Evolutionary conservation across 2,888 invertebrate genomes (phyloP), one percentile per base, ranked within the genome.

Genomic region (Ptycholaimellus sp.): DNA sequence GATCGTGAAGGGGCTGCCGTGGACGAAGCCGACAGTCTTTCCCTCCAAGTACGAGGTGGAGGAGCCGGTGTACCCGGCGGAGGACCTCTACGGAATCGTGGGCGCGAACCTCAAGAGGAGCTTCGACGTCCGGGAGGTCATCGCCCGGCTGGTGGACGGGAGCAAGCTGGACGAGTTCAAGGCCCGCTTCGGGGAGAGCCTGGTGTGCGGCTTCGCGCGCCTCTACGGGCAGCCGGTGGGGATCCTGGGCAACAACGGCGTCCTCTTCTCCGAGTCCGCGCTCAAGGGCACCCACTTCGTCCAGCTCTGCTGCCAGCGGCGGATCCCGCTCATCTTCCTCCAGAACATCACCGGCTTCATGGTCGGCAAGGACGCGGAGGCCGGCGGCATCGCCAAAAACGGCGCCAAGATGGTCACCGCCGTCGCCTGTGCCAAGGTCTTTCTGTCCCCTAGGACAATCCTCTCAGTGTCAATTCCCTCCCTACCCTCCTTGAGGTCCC

Each of bases 351-450:
- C 52, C 72, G 76, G 93, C 28, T 96, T 96, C 56, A 93, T 93
- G 87, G 85, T 96, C 20, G 96, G 96, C 0, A 70, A 71, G 42
- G 87, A 96, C 38, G 87, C 90, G 0, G 54, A 99, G 64, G 76
- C 79, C 0, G 79, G 83, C 37, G 96, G 96, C 13, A 99, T 99
- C 45, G 96, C 96, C 1, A 99, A 96, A 62, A 75, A 96, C 59
- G 96, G 96, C 21, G 93, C 96, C 2, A 96, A 99, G 67, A 73
- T 96, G 74, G 93, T 99, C 2, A 93, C 79, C n/a, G 93, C 96
- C 1, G 93, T 99, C 0, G 76, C 96, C 33, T 93, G 90, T 59
- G 82, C 93, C 21, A 42, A 46, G n/a, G n/a, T n/a, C n/a, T n/a
- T n/a, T n/a, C n/a, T n/a, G n/a, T n/a, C 13, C 9, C 13, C 13